Base-by-base conservation (phyloP, 2,888 invertebrate genomes). In the Masnerella sp. region DNA sequence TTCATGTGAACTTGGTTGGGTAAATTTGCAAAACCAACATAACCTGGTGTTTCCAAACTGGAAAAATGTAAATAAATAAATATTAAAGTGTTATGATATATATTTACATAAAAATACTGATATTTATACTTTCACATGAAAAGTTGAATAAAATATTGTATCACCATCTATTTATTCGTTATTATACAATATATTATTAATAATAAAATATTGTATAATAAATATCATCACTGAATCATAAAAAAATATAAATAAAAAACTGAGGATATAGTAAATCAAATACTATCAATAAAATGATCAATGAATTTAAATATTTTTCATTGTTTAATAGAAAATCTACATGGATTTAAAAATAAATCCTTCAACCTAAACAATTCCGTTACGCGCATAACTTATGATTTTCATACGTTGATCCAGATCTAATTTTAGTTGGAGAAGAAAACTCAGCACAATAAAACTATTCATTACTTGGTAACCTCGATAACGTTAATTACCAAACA, bases 1-100 rank as follows among this genome's bases (percentile, higher is more conserved):
- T 98, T 98, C 78, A 97, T 92, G 88, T 98, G 97, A 62, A 98
- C 96, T 89, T 98, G 97, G 87, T 97, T 97, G 11, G 97, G 97
- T 71, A 98, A 90, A 67, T 97, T 97, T 76, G 97, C 97, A 87
- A 98, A 97, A 68, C 97, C 98, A 82, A 98, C 96, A 88, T 96
- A 96, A 77, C 85, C 83, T 78, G 81, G 97, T 89, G 87, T 94
- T 88, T 95, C 95, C 79, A 95, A 88, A 83, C 93, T 93, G 52
- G 95, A 93, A 89, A 95, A 96, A 95, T 95, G 88, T 15, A 88
- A 88, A 76, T 76, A 81, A 36, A 28, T 3, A n/a, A 28, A 28
- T n/a, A 11, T 36, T n/a, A 36, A 14, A 45, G 30, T 30, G 32
- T 22, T 5, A 1, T 36, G 2, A n/a, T 3, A 28, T 3, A n/a